Conservation (phyloP, 2,888 invertebrate genomes). For the Rotaria sp. region DNA sequence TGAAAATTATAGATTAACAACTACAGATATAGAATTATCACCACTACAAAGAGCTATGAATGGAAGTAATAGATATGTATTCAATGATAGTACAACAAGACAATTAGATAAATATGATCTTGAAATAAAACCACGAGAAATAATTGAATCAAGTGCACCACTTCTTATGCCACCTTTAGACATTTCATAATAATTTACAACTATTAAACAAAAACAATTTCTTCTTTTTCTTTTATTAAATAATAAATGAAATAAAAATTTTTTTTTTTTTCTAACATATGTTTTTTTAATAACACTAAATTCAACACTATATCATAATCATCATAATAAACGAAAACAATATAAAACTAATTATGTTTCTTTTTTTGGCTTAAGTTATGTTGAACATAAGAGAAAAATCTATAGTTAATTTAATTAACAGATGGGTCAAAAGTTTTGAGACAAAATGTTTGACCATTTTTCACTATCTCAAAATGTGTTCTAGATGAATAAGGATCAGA, state of each 20-base stretch:
- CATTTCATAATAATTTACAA: not conserved
- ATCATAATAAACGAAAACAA: too few species aligned
- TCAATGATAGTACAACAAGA: not conserved
- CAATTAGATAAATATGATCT: slow-evolving; percentile 10
- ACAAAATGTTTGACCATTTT: too few species aligned
- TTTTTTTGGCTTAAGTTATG: too few species aligned
- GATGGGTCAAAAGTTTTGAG: too few species aligned
- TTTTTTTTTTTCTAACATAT: not conserved
- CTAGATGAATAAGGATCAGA: too few species aligned
- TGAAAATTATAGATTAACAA: not conserved
- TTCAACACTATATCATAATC: too few species aligned
- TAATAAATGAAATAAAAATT: not conserved
- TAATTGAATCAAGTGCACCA: not conserved
- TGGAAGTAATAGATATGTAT: not conserved
- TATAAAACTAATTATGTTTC: too few species aligned
- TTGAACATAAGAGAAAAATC: too few species aligned
- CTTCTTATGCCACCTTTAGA: not conserved
- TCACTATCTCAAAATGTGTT: too few species aligned
- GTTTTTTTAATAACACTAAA: too few species aligned
- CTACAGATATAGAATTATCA: not conserved
- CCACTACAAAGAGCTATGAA: not conserved
- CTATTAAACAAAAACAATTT: not conserved
- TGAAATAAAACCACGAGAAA: not conserved
- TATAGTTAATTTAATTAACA: too few species aligned
- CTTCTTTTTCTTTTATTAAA: not conserved